A percentile compares a stretch with the other conserved stretches of the same genome.
These are phyloP conservation scores for Molorchus minor DNA, from an alignment of 2,888 invertebrate genomes.

Conservation along the genomic window DNA sequence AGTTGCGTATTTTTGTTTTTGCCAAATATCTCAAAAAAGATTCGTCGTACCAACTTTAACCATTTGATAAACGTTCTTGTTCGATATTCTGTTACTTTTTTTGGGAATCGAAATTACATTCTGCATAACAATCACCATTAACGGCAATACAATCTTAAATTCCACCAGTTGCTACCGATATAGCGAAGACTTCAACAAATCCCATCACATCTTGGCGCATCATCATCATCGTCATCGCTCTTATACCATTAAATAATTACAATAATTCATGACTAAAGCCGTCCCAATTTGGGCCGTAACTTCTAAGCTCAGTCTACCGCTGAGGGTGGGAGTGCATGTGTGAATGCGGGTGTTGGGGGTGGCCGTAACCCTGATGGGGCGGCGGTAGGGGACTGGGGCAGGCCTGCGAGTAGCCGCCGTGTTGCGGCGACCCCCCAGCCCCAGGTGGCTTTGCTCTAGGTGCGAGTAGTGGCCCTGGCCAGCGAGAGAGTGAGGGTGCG, in stretches of 20 bases:
- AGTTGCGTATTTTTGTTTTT: too few species aligned
- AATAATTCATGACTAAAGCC: slow-evolving; percentile 39
- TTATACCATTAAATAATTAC: slow-evolving; percentile 55
- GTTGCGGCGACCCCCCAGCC: slow-evolving; percentile 62
- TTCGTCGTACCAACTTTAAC: too few species aligned
- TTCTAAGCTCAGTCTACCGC: slow-evolving; percentile 69
- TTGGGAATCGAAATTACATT: too few species aligned
- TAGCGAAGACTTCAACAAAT: too few species aligned
- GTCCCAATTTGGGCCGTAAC: slow-evolving; percentile 26
- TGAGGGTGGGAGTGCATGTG: slow-evolving; percentile 81
- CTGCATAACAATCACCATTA: too few species aligned
- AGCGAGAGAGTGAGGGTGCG: slow-evolving; percentile 70
- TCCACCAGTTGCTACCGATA: too few species aligned
- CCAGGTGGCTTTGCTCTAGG: slow-evolving; percentile 60
- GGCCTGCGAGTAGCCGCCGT: slow-evolving; percentile 70
- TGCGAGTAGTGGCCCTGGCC: slow-evolving; percentile 60
- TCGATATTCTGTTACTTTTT: too few species aligned
- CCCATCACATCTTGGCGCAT: slow-evolving; percentile 4
- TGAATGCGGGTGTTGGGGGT: slow-evolving; percentile 76
- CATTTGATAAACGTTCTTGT: too few species aligned
- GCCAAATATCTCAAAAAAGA: too few species aligned
- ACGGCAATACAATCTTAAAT: too few species aligned
- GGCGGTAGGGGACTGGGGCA: slow-evolving; percentile 80
- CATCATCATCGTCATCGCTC: slow-evolving; percentile 10
- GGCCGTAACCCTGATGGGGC: slow-evolving; percentile 67